These are phyloP conservation scores for Graphium colonna DNA, from an alignment of 2,888 invertebrate genomes.

Conservation along the genomic window DNA sequence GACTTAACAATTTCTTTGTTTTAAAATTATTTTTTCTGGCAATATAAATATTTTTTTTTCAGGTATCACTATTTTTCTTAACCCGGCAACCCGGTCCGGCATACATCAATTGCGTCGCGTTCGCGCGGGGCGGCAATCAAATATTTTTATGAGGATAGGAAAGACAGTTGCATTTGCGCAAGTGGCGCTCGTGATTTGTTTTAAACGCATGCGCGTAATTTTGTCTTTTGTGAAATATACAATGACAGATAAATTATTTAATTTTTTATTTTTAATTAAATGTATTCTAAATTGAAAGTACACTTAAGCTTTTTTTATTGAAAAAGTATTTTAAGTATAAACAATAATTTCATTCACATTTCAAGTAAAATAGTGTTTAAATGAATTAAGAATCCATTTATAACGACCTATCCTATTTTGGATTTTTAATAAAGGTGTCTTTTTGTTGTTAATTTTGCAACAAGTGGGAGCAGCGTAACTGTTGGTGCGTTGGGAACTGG, in stretches of 20 bases:
- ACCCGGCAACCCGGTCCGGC: slow-evolving; percentile 25
- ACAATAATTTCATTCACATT: slow-evolving; percentile 32
- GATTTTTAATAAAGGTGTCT: slow-evolving; percentile 52
- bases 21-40: too few species aligned
- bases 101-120: slow-evolving; percentile 25
- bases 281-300: slow-evolving; percentile 39
- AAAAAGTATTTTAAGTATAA: slow-evolving; percentile 49
- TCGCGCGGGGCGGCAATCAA: slow-evolving; percentile 1
- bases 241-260: slow-evolving; percentile 55
- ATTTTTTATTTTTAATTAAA: slow-evolving; percentile 39
- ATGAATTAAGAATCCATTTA: slow-evolving; percentile 62
- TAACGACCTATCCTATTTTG: slow-evolving; percentile 50
- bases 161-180: slow-evolving; percentile 45
- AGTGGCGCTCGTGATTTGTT: slow-evolving; percentile 41
- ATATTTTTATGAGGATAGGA: background rate
- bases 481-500: slow-evolving; percentile 56
- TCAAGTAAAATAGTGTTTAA: slow-evolving; percentile 25
- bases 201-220: slow-evolving; percentile 51
- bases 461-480: slow-evolving; percentile 56
- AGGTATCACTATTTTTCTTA: too few species aligned
- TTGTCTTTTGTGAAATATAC: slow-evolving; percentile 49
- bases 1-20: too few species aligned
- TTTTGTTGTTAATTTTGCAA: slow-evolving; percentile 60
- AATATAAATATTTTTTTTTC: too few species aligned
- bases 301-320: slow-evolving; percentile 47